These are phyloP conservation scores for Caretta caretta DNA, from an alignment of 2,113 vertebrate genomes.

Conservation along the genomic window DNA sequence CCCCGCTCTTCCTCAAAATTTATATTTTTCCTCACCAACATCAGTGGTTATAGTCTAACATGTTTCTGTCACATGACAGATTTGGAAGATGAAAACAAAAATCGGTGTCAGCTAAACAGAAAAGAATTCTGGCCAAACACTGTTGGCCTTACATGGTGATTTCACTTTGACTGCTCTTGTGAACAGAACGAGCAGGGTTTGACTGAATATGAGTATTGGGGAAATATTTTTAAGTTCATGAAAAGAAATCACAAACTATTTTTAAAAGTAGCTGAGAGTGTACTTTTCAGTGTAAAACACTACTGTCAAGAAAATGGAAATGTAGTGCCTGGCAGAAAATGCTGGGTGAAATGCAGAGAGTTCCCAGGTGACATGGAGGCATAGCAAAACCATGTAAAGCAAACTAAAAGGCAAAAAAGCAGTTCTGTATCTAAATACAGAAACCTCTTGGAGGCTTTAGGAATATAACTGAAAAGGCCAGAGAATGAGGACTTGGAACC, in stretches of 20 bases:
- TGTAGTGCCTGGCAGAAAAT: background rate
- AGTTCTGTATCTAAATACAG: background rate
- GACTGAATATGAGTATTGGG: background rate
- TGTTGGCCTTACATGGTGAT: background rate
- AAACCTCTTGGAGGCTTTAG: background rate
- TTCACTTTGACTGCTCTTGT: background rate
- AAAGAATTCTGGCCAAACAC: background rate
- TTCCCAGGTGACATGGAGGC: background rate
- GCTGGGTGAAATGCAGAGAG: background rate
- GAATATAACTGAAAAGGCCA: background rate
- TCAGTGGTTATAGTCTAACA: background rate
- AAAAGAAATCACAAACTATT: background rate
- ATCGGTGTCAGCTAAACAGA: background rate
- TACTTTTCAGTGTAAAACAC: background rate
- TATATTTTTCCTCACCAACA: background rate
- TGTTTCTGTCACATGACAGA: background rate
- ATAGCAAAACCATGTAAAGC: background rate
- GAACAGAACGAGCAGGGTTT: background rate
- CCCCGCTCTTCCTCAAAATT: accelerated
- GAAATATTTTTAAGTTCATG: background rate
- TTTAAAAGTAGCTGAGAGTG: background rate
- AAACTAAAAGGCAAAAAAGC: background rate
- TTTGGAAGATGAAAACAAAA: background rate
- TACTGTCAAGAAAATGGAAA: background rate
- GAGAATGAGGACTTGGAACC: background rate